Evolutionary conservation across 2,888 invertebrate species (phyloP).

Genomic region (Imbricaverruca yamaguchii): DNA sequence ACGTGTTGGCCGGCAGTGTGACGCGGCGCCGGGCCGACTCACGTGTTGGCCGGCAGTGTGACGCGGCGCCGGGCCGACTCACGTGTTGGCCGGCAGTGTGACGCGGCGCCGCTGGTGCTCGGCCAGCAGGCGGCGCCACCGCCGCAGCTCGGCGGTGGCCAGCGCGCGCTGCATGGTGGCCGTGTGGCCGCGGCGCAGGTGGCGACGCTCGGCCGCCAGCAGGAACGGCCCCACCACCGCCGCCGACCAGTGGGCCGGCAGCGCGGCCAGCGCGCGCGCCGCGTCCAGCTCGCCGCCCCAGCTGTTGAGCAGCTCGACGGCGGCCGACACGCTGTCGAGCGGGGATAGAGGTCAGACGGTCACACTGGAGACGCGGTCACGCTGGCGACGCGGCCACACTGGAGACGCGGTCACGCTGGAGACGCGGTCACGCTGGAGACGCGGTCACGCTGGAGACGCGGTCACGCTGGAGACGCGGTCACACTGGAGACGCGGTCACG

Average conservation of each 20-base stretch:
- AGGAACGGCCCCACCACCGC: constrained; percentile 6
- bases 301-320: background rate
- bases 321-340: constrained; percentile 3
- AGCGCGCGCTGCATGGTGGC: background rate
- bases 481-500: no score
- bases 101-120: background rate
- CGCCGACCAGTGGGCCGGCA: background rate
- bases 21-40: no score
- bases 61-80: no score
- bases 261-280: background rate
- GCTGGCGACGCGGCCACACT: no score
- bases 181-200: background rate
- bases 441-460: no score
- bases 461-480: no score
- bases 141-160: background rate
- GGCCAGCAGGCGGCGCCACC: background rate
- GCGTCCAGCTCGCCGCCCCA: constrained; percentile 4
- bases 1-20: no score
- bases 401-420: no score
- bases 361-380: no score
- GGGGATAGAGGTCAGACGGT: no score
- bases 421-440: no score
- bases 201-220: background rate
- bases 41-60: no score
- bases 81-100: background rate